A percentile compares a stretch with the other conserved stretches of the same genome.
Conservation (phyloP, 1,140 invertebrate genomes). For the Bicyclus anynana region DNA sequence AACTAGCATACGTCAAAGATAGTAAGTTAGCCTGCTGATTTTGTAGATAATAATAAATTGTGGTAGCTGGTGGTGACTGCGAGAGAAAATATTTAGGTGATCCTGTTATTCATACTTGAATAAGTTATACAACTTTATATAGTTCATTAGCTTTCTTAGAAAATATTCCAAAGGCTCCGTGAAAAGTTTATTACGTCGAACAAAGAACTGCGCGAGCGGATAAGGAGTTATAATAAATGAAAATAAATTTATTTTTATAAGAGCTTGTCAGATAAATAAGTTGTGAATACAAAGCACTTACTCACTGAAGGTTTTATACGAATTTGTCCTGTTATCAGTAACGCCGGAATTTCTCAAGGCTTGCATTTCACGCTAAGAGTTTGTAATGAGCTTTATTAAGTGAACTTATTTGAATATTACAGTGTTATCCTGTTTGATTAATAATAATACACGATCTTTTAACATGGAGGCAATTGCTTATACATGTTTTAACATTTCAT, state of each 20-base stretch:
- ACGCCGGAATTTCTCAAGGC: background rate
- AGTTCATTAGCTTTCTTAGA: slow-evolving; percentile 1
- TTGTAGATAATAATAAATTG: no score
- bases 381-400: slow-evolving; percentile 9
- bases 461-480: background rate
- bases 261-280: slow-evolving; percentile 39
- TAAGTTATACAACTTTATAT: background rate
- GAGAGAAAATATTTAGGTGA: no score
- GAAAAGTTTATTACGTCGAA: slow-evolving; percentile 11
- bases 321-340: slow-evolving; percentile 3
- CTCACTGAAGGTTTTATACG: slow-evolving; percentile 5
- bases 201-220: slow-evolving; percentile 32
- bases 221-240: slow-evolving; percentile 53
- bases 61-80: no score
- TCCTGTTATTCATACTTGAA: no score
- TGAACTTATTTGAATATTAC: background rate
- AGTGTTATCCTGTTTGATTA: background rate
- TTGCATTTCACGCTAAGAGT: background rate
- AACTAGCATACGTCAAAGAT: no score
- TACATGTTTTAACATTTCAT: background rate
- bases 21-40: no score
- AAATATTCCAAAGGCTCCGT: background rate
- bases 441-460: background rate
- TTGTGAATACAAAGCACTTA: slow-evolving; percentile 12
- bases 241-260: slow-evolving; percentile 48